Percentiles rank a stretch among this genome's conserved stretches.
Conservation (phyloP, 2,113 vertebrate species). For the Ptilorrhoa leucosticta region DNA sequence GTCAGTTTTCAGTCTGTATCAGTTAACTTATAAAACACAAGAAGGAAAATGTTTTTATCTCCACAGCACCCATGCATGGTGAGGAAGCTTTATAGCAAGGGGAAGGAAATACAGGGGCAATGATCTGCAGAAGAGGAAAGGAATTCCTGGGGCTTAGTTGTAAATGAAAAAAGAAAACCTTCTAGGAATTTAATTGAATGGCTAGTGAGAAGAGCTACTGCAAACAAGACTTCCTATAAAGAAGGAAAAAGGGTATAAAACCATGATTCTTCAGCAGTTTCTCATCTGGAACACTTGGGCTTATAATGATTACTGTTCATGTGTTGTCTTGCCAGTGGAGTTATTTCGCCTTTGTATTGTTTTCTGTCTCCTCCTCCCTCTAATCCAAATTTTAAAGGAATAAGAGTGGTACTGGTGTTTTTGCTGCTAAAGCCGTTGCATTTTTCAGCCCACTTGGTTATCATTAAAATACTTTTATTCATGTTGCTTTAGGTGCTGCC, state of each 20-base stretch:
- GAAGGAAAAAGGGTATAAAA: neutral
- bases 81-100: neutral
- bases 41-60: neutral
- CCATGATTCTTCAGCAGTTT: neutral
- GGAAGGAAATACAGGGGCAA: neutral
- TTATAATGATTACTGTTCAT: neutral
- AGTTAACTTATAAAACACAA: neutral
- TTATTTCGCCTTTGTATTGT: neutral
- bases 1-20: neutral
- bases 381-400: neutral
- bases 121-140: neutral
- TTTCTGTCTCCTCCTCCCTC: neutral
- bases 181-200: neutral
- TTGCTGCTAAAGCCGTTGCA: neutral
- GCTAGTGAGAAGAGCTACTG: neutral
- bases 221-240: neutral
- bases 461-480: neutral
- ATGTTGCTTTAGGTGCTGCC: slow-evolving; percentile 79
- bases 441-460: neutral
- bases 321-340: neutral
- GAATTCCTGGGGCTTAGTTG: neutral
- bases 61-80: too few species aligned
- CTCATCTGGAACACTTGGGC: neutral
- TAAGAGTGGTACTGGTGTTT: neutral
- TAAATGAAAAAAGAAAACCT: neutral